A percentile compares a stretch with the other conserved stretches of the same genome.
phyloP scores from a whole-genome alignment of 2,888 invertebrate genomes.

The Oligia latruncula region DNA sequence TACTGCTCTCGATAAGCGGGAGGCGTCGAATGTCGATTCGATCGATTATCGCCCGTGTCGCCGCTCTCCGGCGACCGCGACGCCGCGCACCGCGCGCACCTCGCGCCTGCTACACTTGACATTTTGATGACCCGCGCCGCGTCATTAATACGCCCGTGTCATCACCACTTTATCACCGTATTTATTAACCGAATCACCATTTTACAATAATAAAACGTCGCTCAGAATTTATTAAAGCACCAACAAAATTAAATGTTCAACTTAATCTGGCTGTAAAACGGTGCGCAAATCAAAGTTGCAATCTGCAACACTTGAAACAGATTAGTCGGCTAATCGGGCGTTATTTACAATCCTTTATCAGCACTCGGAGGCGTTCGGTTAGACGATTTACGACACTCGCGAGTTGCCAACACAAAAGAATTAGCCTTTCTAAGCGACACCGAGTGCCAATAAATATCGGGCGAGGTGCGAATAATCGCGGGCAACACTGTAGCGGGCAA shows the following conservation, averaged over 20 bases:
- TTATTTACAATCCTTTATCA: conserved; percentile 89
- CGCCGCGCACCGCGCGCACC: conserved; percentile 1
- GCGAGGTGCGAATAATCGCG: conserved; percentile 84
- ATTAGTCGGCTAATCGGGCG: conserved; percentile 83
- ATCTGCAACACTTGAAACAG: conserved; percentile 81
- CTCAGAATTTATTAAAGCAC: conserved; percentile 62
- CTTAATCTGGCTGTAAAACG: conserved; percentile 81
- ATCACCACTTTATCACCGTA: conserved; percentile 53
- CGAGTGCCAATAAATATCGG: conserved; percentile 87
- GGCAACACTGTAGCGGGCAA: conserved; percentile 83
- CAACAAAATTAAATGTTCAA: conserved; percentile 64
- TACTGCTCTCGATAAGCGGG: conserved; percentile 88
- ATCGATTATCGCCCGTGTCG: conserved; percentile 85
- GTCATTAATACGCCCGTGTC: conserved; percentile 52
- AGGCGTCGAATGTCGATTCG: conserved; percentile 85
- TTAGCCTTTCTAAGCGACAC: conserved; percentile 86
- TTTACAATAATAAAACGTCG: conserved; percentile 62
- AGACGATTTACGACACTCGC: conserved; percentile 83
- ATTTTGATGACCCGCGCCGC: conserved; percentile 46
- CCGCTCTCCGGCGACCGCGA: conserved; percentile 43
- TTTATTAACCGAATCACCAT: conserved; percentile 59
- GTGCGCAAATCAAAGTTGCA: conserved; percentile 81
- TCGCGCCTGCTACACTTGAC: conserved; percentile 31
- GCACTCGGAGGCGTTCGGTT: conserved; percentile 78
- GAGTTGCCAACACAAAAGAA: conserved; percentile 83